Evolutionary conservation across 2,113 vertebrate genomes (phyloP).

Genomic region (Amblyornis subalaris): DNA sequence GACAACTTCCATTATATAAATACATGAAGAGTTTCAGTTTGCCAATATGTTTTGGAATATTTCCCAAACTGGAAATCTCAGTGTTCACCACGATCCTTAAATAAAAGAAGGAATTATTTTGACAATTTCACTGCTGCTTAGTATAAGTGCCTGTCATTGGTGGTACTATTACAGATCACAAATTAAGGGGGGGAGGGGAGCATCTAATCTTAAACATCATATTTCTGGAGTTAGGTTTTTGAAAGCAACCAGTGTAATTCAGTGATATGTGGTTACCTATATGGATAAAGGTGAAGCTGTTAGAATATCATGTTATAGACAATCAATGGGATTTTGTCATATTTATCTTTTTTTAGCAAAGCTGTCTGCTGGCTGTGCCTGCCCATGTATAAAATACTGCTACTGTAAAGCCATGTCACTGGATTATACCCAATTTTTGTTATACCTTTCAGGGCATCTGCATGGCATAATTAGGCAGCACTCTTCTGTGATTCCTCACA

Average conservation of each 20-base stretch:
- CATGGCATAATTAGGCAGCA: neutral
- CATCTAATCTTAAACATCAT: neutral
- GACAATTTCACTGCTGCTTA: conserved; percentile 40
- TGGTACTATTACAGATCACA: neutral
- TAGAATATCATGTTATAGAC: neutral
- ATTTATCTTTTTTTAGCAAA: neutral
- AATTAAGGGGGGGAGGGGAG: neutral
- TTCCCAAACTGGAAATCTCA: conserved; percentile 44
- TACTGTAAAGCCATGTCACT: neutral
- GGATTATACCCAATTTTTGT: neutral
- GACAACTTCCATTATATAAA: conserved; percentile 17
- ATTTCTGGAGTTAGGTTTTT: neutral
- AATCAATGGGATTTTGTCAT: neutral
- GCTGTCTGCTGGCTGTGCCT: neutral
- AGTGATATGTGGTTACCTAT: neutral
- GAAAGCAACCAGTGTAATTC: neutral
- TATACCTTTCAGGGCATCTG: conserved; percentile 8
- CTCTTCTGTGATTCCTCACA: neutral
- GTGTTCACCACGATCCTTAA: conserved; percentile 34
- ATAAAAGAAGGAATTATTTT: conserved; percentile 53
- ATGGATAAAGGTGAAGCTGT: neutral
- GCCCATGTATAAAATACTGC: neutral
- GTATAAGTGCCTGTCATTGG: conserved; percentile 8
- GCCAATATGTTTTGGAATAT: conserved; percentile 45
- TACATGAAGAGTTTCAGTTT: conserved; percentile 14